phyloP scores from a whole-genome alignment of 1,140 invertebrate species.

The Chrysomallon squamiferum region DNA sequence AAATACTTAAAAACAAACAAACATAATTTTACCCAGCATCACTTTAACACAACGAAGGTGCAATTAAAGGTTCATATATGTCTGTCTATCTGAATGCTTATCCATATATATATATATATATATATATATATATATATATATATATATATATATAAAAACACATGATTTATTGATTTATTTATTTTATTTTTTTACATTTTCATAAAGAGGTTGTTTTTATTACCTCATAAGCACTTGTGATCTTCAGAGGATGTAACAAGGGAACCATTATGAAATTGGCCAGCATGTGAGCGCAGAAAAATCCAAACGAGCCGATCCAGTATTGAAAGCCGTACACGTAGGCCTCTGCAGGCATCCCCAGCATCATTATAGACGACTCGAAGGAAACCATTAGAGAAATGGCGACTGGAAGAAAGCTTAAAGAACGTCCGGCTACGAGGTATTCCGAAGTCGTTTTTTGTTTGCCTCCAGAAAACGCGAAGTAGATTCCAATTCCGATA shows the following conservation, averaged over 20 bases:
- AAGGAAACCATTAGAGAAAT: constrained; percentile 38
- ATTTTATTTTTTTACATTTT: no score
- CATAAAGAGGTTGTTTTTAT: no score
- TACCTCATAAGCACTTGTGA: constrained; percentile 53
- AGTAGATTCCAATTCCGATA: constrained; percentile 80
- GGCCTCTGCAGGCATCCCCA: constrained; percentile 35
- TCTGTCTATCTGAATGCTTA: no score
- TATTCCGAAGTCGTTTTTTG: constrained; percentile 87
- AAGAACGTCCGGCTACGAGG: constrained; percentile 71
- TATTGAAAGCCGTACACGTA: constrained; percentile 32
- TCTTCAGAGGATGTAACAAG: constrained; percentile 31
- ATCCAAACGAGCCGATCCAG: constrained; percentile 17
- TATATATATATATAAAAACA: no score
- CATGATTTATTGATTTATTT: no score
- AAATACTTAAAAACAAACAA: no score
- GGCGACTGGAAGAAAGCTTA: constrained; percentile 48
- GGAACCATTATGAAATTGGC: constrained; percentile 24
- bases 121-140: no score
- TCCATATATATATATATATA: no score
- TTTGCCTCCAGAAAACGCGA: constrained; percentile 81
- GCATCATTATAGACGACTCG: constrained; percentile 43
- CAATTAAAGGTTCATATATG: no score
- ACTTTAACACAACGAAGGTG: no score
- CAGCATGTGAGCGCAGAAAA: constrained; percentile 10
- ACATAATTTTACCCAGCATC: no score